Evolutionary conservation across 2,113 vertebrate genomes (phyloP).

Genomic region (Hassar affinis): DNA sequence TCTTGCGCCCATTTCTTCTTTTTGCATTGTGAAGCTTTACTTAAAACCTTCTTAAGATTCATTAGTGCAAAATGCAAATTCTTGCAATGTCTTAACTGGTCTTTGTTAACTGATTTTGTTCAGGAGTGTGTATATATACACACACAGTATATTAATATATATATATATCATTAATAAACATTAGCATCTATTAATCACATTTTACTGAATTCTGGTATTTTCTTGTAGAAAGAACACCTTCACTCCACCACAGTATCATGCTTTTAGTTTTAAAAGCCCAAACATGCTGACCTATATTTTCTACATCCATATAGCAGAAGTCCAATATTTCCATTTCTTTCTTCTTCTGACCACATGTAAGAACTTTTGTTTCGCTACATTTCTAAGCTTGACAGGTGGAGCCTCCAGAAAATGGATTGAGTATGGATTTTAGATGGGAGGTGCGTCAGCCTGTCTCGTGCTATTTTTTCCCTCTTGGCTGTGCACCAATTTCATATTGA

Average conservation of each 20-base stretch:
- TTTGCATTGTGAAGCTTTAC: too few species aligned
- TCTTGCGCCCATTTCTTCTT: too few species aligned
- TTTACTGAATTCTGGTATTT: not conserved
- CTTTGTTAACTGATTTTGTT: too few species aligned
- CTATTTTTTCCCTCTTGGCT: slow-evolving; percentile 61
- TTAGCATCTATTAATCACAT: not conserved
- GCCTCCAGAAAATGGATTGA: slow-evolving; percentile 63
- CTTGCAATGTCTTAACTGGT: too few species aligned
- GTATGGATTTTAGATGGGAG: slow-evolving; percentile 51
- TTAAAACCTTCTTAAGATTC: too few species aligned
- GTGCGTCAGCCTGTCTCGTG: slow-evolving; percentile 66
- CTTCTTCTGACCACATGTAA: slow-evolving; percentile 25
- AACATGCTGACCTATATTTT: not conserved
- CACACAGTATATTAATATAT: too few species aligned
- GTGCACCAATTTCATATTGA: slow-evolving; percentile 77
- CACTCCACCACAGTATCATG: too few species aligned
- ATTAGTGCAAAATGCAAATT: too few species aligned
- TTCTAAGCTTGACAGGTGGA: slow-evolving; percentile 58
- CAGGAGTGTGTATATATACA: too few species aligned
- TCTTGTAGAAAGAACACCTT: not conserved
- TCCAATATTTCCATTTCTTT: slow-evolving; percentile 21
- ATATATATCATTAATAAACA: too few species aligned
- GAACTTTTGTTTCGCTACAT: slow-evolving; percentile 57
- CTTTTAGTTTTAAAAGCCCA: not conserved
- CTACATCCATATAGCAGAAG: not conserved